Base-by-base conservation (phyloP, 2,888 invertebrate genomes). In the Clostera curtula region DNA sequence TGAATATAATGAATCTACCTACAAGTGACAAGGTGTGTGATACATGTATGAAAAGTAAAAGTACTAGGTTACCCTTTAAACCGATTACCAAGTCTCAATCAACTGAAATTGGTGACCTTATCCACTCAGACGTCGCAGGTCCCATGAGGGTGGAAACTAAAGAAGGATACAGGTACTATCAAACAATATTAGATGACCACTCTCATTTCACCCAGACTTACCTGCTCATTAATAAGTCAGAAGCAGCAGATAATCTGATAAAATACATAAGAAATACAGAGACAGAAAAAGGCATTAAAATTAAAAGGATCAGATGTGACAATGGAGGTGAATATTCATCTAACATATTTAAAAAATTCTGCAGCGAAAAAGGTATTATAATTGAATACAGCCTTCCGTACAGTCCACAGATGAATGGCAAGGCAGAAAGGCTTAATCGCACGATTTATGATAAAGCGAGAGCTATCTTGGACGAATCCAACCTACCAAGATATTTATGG, bases 371-470 rank as follows among this genome's bases (percentile, higher is more conserved):
- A 6, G 15, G 15, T 15, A 15, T 15, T 6, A 15, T 5, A 15
- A 15, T 15, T 5, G 15, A 15, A 6, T 15, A 15, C 15, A 15
- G 4, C 6, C 4, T 4, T 5, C 15, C 15, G 6, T 15, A 15
- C 6, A 15, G 15, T 29, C 29, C 19, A 8, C 29, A 23, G 23
- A 23, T 9, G 16, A 24, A 24, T 10, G 24, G 24, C 9, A 16
- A 10, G 11, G 15, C 24, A 3, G 24, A 24, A 16, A n/a, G 27
- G 6, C 18, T 24, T 19, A 37, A 41, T 16, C 19, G 35, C 5
- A 31, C 33, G 5, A 5, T 41, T 3, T 12, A 24, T 17, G 33
- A 41, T 11, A 37, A 33, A 24, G 41, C 22, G 5, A 16, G 37
- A 29, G 22, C 31, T 15, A 11, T 41, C 8, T 9, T 40, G 9